Conservation (phyloP, 2,797 vertebrate genomes). For the Ceryle rudis region DNA sequence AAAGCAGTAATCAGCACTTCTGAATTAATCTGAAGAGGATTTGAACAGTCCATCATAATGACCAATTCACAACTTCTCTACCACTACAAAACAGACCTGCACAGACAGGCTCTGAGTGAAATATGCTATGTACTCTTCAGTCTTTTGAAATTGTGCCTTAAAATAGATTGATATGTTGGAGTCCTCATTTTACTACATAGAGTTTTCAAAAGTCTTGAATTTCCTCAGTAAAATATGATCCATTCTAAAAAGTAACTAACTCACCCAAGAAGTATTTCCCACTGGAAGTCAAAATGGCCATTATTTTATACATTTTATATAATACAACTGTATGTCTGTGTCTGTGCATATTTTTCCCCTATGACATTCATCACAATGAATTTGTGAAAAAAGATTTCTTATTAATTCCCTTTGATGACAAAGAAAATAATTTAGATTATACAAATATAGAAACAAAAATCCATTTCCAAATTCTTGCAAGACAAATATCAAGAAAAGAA, state of each 20-base stretch:
- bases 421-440: background rate
- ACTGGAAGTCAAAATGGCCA: background rate
- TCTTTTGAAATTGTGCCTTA: background rate
- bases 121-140: background rate
- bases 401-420: background rate
- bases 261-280: background rate
- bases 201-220: background rate
- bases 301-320: background rate
- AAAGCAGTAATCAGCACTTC: background rate
- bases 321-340: rapidly evolving
- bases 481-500: background rate
- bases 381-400: background rate
- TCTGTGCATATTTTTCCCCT: background rate
- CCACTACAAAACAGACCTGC: background rate
- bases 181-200: background rate
- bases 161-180: background rate
- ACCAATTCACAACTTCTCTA: background rate
- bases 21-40: background rate
- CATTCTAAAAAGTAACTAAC: background rate
- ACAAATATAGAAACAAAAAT: background rate
- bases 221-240: background rate
- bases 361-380: background rate
- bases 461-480: background rate
- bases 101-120: background rate
- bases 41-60: background rate